Conservation (phyloP, 2,888 invertebrate species). For the Helleia helle region DNA sequence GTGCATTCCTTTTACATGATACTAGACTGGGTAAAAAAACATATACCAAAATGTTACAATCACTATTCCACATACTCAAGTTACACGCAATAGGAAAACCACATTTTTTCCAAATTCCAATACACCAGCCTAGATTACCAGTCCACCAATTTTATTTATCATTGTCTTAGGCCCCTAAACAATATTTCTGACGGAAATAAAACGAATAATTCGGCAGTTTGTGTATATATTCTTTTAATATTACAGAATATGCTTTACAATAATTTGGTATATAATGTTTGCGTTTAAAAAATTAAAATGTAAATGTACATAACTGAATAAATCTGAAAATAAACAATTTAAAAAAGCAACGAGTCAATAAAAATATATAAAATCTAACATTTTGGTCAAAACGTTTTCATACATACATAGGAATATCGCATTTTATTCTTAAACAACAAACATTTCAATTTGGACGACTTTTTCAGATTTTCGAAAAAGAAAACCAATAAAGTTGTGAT, state of each 20-base stretch:
- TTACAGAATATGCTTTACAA: constrained; percentile 51
- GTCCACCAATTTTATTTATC: no score
- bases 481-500: background rate
- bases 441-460: constrained; percentile 13
- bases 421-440: constrained; percentile 37
- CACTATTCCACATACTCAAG: no score
- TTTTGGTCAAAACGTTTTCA: background rate
- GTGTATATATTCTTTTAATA: constrained; percentile 65
- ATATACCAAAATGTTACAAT: no score
- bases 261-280: constrained; percentile 50
- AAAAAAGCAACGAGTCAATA: constrained; percentile 27
- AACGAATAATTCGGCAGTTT: constrained; percentile 51
- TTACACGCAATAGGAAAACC: no score
- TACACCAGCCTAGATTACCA: no score
- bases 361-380: constrained; percentile 7
- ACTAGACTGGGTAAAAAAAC: no score
- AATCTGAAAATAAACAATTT: constrained; percentile 18
- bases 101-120: no score
- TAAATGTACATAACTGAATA: constrained; percentile 50
- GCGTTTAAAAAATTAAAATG: constrained; percentile 67
- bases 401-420: constrained; percentile 21
- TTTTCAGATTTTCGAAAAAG: background rate
- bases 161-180: no score
- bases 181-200: constrained; percentile 23
- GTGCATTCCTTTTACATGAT: no score